Evolutionary conservation across 2,888 invertebrate genomes (phyloP).

Genomic region (Phengaris arion): DNA sequence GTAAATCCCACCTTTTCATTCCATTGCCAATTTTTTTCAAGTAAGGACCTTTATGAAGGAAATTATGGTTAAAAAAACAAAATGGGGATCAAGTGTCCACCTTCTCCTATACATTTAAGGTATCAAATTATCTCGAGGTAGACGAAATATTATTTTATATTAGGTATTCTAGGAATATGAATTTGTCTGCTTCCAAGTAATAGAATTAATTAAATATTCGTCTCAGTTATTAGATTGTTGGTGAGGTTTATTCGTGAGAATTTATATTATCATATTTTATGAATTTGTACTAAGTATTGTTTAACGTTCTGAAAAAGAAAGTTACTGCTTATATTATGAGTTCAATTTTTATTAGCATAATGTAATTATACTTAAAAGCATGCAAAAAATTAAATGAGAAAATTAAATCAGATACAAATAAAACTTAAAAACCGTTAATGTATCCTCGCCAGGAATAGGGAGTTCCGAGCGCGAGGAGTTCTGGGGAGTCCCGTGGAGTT

Average conservation of each 20-base stretch:
- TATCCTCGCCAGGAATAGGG: neutral
- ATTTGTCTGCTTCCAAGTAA: neutral
- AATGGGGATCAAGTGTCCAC: too few relatives aligned
- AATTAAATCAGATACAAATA: neutral
- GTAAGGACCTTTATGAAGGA: too few relatives aligned
- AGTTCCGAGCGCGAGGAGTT: neutral
- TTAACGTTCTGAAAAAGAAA: too few relatives aligned
- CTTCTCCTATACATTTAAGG: neutral
- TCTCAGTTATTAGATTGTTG: too few relatives aligned
- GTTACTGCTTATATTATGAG: too few relatives aligned
- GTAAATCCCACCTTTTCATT: too few relatives aligned
- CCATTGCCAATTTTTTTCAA: too few relatives aligned
- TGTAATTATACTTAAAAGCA: neutral
- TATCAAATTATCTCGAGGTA: neutral
- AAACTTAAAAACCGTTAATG: neutral
- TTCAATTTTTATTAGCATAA: neutral
- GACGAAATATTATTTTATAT: conserved; percentile 10
- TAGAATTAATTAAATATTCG: neutral
- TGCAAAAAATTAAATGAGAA: neutral
- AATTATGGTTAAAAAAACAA: too few relatives aligned
- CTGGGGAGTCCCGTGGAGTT: neutral
- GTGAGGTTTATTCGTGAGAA: too few relatives aligned
- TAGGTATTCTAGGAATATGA: neutral
- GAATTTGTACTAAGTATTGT: too few relatives aligned
- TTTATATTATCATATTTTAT: too few relatives aligned